Evolutionary conservation across 2,888 invertebrate genomes (phyloP).

Genomic region (Margaritifera margaritifera): DNA sequence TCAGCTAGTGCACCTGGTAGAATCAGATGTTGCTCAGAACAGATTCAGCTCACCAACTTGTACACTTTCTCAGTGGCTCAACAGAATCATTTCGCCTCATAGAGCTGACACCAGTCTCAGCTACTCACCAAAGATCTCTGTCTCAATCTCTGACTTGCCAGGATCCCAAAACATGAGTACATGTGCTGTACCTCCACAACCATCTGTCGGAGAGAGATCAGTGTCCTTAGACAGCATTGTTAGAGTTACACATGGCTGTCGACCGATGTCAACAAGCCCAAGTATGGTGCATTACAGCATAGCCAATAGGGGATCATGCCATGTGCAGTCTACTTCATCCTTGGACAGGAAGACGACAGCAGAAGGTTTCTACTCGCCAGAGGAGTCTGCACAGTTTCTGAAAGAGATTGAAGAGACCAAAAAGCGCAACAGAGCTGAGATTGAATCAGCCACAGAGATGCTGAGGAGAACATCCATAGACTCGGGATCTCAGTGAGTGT

Average conservation of each 20-base stretch:
- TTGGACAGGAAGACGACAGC: conserved; percentile 18
- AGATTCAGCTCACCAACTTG: conserved; percentile 43
- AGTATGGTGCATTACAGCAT: conserved; percentile 1
- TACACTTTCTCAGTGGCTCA: conserved; percentile 14
- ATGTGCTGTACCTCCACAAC: conserved; percentile 20
- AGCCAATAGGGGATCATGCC: conserved; percentile 5
- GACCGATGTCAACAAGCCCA: background rate
- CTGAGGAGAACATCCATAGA: conserved; percentile 31
- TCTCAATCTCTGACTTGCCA: conserved; percentile 16
- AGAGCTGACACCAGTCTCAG: conserved; percentile 14
- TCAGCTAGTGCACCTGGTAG: conserved; percentile 54
- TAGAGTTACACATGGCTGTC: background rate
- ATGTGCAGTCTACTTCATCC: conserved; percentile 12
- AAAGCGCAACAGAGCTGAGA: conserved; percentile 25
- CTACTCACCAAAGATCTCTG: conserved; percentile 26
- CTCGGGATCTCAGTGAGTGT: background rate
- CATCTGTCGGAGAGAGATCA: conserved; percentile 14
- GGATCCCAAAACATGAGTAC: conserved; percentile 10
- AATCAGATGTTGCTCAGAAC: conserved; percentile 38
- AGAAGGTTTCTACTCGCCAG: conserved; percentile 28
- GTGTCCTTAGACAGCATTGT: conserved; percentile 7
- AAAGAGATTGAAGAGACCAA: conserved; percentile 50
- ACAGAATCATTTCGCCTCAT: conserved; percentile 11
- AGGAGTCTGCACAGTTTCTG: conserved; percentile 48
- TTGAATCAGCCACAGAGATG: conserved; percentile 46